Evolutionary conservation across 64 coral and sea anemone genomes (phyloP).

Genomic region (Anthopleura sola): DNA sequence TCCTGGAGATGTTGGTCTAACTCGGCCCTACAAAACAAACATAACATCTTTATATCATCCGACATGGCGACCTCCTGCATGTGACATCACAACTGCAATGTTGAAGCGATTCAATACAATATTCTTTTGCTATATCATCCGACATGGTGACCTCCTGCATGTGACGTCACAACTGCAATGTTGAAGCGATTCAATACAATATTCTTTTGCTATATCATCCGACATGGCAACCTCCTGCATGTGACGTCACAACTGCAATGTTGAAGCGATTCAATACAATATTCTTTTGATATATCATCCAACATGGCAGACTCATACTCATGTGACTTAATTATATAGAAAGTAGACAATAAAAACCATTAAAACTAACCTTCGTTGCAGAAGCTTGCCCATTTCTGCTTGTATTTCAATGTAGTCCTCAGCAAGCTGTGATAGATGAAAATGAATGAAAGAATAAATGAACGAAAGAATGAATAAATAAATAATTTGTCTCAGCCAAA

Average conservation of each 20-base stretch:
- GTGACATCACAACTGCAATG: too few relatives aligned
- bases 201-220: too few relatives aligned
- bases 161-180: too few relatives aligned
- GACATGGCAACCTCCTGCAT: not conserved
- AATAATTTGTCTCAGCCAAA: not conserved
- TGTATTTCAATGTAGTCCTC: slow-evolving; percentile 51
- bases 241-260: not conserved
- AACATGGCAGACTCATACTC: not conserved
- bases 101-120: too few relatives aligned
- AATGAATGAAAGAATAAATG: not conserved
- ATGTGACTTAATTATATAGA: not conserved
- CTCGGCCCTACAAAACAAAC: slow-evolving; percentile 21
- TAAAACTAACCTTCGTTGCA: slow-evolving; percentile 35
- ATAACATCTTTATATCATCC: too few relatives aligned
- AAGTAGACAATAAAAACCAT: not conserved
- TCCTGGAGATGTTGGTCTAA: slow-evolving; percentile 31
- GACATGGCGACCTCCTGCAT: too few relatives aligned
- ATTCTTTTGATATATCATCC: too few relatives aligned
- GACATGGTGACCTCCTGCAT: too few relatives aligned
- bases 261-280: too few relatives aligned
- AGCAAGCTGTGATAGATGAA: slow-evolving; percentile 26
- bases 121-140: too few relatives aligned
- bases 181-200: too few relatives aligned
- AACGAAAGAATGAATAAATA: too few relatives aligned
- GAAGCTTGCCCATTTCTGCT: slow-evolving; percentile 26